Evolutionary conservation across 23 tunicate species (phyloP).

Genomic region (Corella eumyota): DNA sequence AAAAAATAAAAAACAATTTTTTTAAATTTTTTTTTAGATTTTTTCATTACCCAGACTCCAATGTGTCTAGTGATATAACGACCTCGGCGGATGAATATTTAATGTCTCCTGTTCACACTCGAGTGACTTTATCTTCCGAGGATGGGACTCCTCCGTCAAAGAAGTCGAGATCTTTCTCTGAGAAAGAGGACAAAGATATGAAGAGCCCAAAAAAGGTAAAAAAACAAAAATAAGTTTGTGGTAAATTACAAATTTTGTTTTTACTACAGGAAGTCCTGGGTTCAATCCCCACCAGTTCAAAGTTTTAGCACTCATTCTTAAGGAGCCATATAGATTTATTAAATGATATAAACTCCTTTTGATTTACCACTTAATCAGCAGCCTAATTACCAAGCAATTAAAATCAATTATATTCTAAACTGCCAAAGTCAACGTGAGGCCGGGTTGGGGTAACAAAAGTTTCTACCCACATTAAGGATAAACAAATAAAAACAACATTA

Average conservation of each 20-base stretch:
- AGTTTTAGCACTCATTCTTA: too few species aligned
- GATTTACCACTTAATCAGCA: too few species aligned
- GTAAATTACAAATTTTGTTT: neutral
- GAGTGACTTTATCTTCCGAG: constrained; percentile 10
- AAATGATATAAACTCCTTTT: too few species aligned
- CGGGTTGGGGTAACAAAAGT: too few species aligned
- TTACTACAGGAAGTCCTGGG: neutral
- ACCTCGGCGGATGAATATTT: constrained; percentile 26
- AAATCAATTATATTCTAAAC: too few species aligned
- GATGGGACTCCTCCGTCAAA: constrained; percentile 29
- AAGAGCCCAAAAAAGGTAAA: constrained; percentile 47
- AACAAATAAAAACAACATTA: too few species aligned
- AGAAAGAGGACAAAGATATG: constrained; percentile 17
- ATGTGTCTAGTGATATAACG: neutral
- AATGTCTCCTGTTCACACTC: constrained; percentile 20
- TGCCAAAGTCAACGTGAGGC: too few species aligned
- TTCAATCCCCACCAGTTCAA: too few species aligned
- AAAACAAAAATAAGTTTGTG: too few species aligned
- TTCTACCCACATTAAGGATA: too few species aligned
- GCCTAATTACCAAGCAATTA: too few species aligned
- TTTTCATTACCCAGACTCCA: neutral
- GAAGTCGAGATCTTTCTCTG: constrained; percentile 2
- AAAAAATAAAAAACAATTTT: neutral
- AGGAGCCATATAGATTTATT: too few species aligned
- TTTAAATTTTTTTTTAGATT: neutral